These are phyloP conservation scores for Agelas oroides DNA, from an alignment of 37 sponge, comb jelly and placozoan species.

Conservation along the genomic window DNA sequence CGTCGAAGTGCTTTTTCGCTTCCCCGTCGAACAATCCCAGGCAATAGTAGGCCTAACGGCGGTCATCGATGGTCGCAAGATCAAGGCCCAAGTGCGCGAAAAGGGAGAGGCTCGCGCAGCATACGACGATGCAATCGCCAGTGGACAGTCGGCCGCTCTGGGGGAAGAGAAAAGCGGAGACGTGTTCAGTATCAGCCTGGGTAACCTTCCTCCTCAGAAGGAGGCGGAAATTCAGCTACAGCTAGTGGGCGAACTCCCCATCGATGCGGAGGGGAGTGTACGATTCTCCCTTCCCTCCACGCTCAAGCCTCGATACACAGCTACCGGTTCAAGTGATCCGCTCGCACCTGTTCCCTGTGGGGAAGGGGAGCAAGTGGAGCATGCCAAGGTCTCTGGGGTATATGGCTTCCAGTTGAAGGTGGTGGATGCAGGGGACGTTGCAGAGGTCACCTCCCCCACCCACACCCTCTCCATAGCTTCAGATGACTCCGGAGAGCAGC, in stretches of 20 bases:
- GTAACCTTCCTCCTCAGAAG: slow-evolving; percentile 69
- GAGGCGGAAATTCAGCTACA: slow-evolving; percentile 53
- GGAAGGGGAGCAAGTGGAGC: slow-evolving; percentile 27
- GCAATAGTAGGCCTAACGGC: slow-evolving; percentile 62
- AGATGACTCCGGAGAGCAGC: not conserved
- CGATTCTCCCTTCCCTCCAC: slow-evolving; percentile 57
- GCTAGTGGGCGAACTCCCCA: slow-evolving; percentile 55
- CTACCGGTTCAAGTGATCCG: slow-evolving; percentile 32
- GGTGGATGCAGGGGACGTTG: slow-evolving; percentile 15
- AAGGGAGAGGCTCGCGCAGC: slow-evolving; percentile 56
- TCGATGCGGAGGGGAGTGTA: slow-evolving; percentile 49
- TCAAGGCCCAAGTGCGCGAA: slow-evolving; percentile 66
- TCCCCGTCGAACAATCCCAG: slow-evolving; percentile 60
- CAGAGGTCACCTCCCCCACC: slow-evolving; percentile 49
- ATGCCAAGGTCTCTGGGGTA: slow-evolving; percentile 17
- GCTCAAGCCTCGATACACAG: slow-evolving; percentile 59
- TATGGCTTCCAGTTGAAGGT: slow-evolving; percentile 49
- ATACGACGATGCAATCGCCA: slow-evolving; percentile 71
- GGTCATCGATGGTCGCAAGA: slow-evolving; percentile 61
- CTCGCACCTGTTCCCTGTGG: slow-evolving; percentile 11
- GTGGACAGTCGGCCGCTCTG: slow-evolving; percentile 64
- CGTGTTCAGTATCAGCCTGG: slow-evolving; percentile 65
- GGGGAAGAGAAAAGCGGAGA: slow-evolving; percentile 69
- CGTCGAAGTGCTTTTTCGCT: slow-evolving; percentile 52
- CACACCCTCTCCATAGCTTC: slow-evolving; percentile 31